Evolutionary conservation across 1,140 invertebrate genomes (phyloP), one percentile per base, ranked within the genome.

Genomic region (Periplaneta americana): DNA sequence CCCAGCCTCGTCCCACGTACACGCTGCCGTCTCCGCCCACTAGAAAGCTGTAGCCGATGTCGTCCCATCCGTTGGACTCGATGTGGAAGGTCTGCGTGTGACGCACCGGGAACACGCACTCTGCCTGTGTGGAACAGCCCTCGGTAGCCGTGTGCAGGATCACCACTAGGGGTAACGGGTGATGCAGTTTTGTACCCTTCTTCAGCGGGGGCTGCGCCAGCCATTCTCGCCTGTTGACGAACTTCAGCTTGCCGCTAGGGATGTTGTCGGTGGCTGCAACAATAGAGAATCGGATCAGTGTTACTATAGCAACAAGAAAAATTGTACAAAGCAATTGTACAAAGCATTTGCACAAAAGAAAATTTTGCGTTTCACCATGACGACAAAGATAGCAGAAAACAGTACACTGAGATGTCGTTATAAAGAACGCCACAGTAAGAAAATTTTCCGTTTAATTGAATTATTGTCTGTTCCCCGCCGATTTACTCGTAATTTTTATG

Each of bases 1-100:
- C 89, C 94, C 94, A 96, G 6, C 94, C 94, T 17, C 95, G 90
- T 6, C 93, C 95, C 85, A 94, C 93, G 84, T 93, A 93, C 0
- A 90, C 89, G n/a, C 89, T 90, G 0, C 92, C 92, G 85, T 94
- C 93, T 37, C 91, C 91, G 6, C 92, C 93, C 48, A 94, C 90
- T 34, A 93, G 81, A 84, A 95, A 95, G 85, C 91, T 95, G 84
- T 93, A 94, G 34, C 88, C 91, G 28, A 93, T 94, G 85, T 96
- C 95, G 84, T 88, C 90, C 94, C 94, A 96, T 1, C 88, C 88
- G 18, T 88, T 89, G 32, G 85, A 87, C 76, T 93, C 88, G 83
- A 92, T 89, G 82, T 92, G 92, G 9, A 87, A 88, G 10, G 88
- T 84, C 83, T 93, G 92, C 34, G 92, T 89, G 3, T 79, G 83